Percentiles rank a stretch among this genome's conserved stretches.
These are phyloP conservation scores for Laterallus jamaicensis DNA, from an alignment of 2,113 vertebrate species.

Conservation along the genomic window DNA sequence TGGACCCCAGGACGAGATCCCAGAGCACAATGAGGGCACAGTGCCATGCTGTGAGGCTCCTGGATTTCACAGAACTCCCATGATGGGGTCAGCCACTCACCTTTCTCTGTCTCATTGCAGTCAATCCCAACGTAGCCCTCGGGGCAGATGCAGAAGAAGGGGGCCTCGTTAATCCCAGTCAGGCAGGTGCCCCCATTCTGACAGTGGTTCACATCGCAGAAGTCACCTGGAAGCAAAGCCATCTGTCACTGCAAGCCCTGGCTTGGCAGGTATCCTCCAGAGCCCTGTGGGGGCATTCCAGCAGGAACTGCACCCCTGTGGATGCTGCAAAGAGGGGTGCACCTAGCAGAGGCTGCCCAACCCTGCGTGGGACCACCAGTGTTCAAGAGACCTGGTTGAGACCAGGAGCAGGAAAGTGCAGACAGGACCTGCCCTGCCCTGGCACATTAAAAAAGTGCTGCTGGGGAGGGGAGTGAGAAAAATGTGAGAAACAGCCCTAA, in stretches of 20 bases:
- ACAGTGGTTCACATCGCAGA: conserved; percentile 86
- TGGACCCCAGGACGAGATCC: not conserved
- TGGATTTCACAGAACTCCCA: accelerated
- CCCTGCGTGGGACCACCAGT: no score
- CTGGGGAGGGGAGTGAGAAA: not conserved
- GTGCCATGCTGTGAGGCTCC: not conserved
- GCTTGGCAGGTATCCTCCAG: not conserved
- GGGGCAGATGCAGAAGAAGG: conserved; percentile 88
- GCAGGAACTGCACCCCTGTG: not conserved
- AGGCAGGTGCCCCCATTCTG: conserved; percentile 91
- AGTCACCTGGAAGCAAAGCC: conserved; percentile 79
- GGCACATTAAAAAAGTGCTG: not conserved
- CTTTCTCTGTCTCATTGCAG: conserved; percentile 88
- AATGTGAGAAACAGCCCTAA: not conserved
- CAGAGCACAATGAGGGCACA: accelerated
- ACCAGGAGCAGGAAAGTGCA: not conserved
- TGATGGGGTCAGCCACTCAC: conserved; percentile 65
- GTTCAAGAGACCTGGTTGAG: not conserved
- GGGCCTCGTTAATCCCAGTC: conserved; percentile 74
- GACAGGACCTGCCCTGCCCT: not conserved
- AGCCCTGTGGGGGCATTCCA: not conserved
- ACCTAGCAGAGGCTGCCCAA: not conserved
- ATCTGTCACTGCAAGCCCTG: not conserved
- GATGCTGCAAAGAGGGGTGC: not conserved
- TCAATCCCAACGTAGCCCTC: conserved; percentile 87